Base-by-base conservation (phyloP, 2,888 invertebrate genomes). In the Deroplatys truncata region DNA sequence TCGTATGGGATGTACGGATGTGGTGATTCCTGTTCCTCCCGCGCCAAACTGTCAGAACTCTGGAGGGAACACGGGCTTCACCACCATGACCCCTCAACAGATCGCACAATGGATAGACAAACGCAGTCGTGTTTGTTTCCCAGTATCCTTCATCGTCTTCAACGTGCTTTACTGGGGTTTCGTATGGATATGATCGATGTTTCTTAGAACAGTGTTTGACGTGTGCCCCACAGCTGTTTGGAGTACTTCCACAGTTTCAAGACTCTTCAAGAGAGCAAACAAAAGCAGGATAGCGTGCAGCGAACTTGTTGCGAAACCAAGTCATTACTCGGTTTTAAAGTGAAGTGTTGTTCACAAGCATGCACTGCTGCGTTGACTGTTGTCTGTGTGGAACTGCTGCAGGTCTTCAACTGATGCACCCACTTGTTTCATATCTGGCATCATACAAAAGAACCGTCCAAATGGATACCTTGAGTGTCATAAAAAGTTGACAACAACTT, bases 71-170 rank as follows among this genome's bases (percentile, higher is more conserved):
- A 90, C 94, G 94, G 89, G 94, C 43, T 96, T 97, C 96, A 97
- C 97, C 86, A 97, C 97, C 25, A 97, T 98, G 96, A 97, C 98
- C 2, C 97, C 98, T 0, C 98, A 98, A 92, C 97, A 98, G 93
- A 97, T 98, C 89, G 97, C 98, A 91, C 96, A 96, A 88, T 98
- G 98, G 97, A 97, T 98, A 91, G 98, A 98, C 94, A 96, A 95
- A 89, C 94, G 97, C 89, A 97, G 97, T 43, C 95, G 98, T 88
- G 94, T 97, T 82, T 94, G 97, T 2, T 98, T 98, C 93, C 98
- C 98, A 0, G 93, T 96, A 7, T 94, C 96, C 16, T 98, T 98
- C 92, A 92, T 98, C 28, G 95, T 97, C 90, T 98, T 98, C 93
- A 98, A 98, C 92, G 94, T 96, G 86, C 94, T 97, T 89, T 97